phyloP scores from a whole-genome alignment of 2,797 vertebrate species.

The Hippocampus kuda region DNA sequence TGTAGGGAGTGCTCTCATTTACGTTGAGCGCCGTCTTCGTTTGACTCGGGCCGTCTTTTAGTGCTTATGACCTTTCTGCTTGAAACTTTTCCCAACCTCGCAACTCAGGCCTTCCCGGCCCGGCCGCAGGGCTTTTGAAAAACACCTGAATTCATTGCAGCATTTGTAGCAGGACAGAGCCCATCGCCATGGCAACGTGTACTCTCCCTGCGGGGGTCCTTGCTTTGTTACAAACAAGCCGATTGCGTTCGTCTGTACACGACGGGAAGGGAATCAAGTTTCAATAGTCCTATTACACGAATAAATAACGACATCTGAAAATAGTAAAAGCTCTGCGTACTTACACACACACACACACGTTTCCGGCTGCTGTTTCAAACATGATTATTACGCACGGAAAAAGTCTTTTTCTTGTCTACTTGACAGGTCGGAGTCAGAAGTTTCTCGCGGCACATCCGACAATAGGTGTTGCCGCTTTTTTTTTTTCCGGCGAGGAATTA shows the following conservation, averaged over 20 bases:
- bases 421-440: conserved; percentile 20
- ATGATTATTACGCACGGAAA: conserved; percentile 5
- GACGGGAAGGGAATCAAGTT: conserved; percentile 40
- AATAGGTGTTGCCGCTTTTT: conserved; percentile 14
- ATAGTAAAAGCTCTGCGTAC: conserved; percentile 38
- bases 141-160: conserved; percentile 66
- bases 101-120: conserved; percentile 30
- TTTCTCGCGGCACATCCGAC: conserved; percentile 25
- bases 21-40: conserved; percentile 22
- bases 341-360: conserved; percentile 13
- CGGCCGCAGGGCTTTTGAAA: conserved; percentile 22
- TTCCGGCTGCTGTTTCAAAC: not conserved
- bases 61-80: conserved; percentile 35
- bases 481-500: conserved; percentile 20
- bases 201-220: conserved; percentile 39
- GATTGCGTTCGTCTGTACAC: conserved; percentile 48
- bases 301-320: conserved; percentile 49
- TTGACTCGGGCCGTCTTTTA: conserved; percentile 50
- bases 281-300: conserved; percentile 51
- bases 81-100: conserved; percentile 39
- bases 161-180: conserved; percentile 52
- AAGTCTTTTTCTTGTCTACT: conserved; percentile 24
- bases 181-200: conserved; percentile 16
- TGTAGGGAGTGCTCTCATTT: not conserved
- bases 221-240: conserved; percentile 56